Conservation (phyloP, 2,797 vertebrate genomes). For the Rousettus madagascariensis region DNA sequence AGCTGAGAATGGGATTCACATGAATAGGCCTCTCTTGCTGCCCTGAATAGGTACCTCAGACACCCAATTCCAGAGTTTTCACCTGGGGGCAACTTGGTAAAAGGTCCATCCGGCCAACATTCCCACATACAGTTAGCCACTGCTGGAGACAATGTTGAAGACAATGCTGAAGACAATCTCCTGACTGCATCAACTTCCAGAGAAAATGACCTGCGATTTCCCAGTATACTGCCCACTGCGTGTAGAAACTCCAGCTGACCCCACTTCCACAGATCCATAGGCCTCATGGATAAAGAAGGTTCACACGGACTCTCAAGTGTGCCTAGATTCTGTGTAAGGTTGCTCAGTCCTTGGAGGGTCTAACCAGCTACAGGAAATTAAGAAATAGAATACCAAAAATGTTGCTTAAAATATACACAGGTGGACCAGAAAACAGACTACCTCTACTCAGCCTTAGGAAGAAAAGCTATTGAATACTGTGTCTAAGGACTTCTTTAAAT, state of each 20-base stretch:
- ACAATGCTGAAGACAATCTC: neutral
- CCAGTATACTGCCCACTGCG: neutral
- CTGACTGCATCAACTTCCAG: accelerated
- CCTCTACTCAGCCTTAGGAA: neutral
- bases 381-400: neutral
- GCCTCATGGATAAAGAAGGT: neutral
- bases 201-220: neutral
- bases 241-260: neutral
- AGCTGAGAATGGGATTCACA: neutral
- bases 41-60: neutral
- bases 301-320: neutral
- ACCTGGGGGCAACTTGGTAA: neutral
- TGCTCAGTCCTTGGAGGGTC: neutral
- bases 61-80: neutral
- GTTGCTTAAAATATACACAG: neutral
- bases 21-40: accelerated
- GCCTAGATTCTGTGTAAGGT: neutral
- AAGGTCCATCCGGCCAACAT: neutral
- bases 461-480: neutral
- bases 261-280: neutral
- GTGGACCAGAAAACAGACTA: neutral
- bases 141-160: neutral
- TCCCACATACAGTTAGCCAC: neutral
- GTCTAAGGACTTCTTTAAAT: neutral
- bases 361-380: neutral